Conservation (phyloP, 2,888 invertebrate genomes). For the Acrobasis suavella region DNA sequence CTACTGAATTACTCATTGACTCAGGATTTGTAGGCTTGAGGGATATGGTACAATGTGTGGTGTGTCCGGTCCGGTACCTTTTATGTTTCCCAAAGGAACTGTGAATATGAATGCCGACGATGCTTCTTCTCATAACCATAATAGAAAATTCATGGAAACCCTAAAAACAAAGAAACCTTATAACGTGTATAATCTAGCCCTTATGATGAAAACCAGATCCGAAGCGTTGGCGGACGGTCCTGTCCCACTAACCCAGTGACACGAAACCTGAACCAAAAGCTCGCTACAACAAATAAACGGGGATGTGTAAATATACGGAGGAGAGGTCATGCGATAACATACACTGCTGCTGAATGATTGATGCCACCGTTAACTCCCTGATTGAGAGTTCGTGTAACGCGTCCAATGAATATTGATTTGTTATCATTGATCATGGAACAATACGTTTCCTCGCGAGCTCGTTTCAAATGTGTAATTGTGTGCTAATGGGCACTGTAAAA, state of each 20-base stretch:
- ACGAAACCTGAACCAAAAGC: constrained; percentile 57
- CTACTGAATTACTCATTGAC: too few relatives aligned
- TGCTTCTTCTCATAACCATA: not conserved
- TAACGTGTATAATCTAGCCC: constrained; percentile 45
- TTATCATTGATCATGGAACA: constrained; percentile 11
- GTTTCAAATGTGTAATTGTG: constrained; percentile 6
- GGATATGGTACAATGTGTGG: too few relatives aligned
- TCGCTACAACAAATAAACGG: constrained; percentile 58
- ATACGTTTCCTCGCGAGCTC: not conserved
- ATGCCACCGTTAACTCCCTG: constrained; percentile 12
- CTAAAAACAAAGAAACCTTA: constrained; percentile 4
- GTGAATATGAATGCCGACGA: not conserved
- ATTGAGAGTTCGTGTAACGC: constrained; percentile 16
- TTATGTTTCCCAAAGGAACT: too few relatives aligned
- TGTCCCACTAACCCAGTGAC: constrained; percentile 73
- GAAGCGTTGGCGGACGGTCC: constrained; percentile 44
- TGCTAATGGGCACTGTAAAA: constrained; percentile 7
- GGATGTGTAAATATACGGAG: constrained; percentile 50
- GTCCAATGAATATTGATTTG: constrained; percentile 17
- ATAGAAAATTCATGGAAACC: not conserved
- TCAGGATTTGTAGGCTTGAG: too few relatives aligned
- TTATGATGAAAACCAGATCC: constrained; percentile 54
- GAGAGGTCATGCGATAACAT: constrained; percentile 14
- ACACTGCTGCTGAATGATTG: constrained; percentile 19
- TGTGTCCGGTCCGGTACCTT: too few relatives aligned